Conservation (phyloP, 2,797 vertebrate species). For the Chelon labrosus region DNA sequence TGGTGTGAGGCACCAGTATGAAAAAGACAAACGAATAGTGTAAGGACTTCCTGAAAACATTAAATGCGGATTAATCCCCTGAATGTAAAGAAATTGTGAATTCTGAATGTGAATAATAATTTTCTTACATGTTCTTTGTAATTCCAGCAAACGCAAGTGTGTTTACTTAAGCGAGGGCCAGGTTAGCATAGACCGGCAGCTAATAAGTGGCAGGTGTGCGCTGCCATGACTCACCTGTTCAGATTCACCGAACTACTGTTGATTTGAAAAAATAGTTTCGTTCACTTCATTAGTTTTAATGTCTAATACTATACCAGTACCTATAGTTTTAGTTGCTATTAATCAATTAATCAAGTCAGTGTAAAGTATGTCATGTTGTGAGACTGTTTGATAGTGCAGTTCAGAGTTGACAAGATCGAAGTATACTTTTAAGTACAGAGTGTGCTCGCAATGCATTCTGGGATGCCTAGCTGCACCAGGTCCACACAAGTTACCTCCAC, state of each 20-base stretch:
- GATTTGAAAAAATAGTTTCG: no score
- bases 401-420: no score
- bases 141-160: conserved; percentile 7
- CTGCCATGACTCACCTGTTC: conserved; percentile 26
- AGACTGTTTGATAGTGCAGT: no score
- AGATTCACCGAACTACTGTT: not conserved
- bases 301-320: no score
- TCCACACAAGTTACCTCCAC: no score
- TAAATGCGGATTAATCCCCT: not conserved
- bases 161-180: not conserved
- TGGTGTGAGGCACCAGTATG: conserved; percentile 37
- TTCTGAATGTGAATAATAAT: rapidly evolving
- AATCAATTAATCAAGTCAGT: not conserved
- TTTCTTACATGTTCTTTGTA: conserved; percentile 59
- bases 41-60: conserved; percentile 63
- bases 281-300: not conserved
- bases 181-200: not conserved
- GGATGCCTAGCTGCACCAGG: no score
- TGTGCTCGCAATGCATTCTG: no score
- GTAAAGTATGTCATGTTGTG: not conserved
- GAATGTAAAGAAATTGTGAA: rapidly evolving
- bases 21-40: conserved; percentile 53
- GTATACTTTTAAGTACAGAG: no score
- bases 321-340: not conserved
- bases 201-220: conserved; percentile 70